A percentile compares a stretch with the other conserved stretches of the same genome.
Evolutionary conservation across 2,797 vertebrate genomes (phyloP).

Genomic region (Melanotaenia maccullochi): DNA sequence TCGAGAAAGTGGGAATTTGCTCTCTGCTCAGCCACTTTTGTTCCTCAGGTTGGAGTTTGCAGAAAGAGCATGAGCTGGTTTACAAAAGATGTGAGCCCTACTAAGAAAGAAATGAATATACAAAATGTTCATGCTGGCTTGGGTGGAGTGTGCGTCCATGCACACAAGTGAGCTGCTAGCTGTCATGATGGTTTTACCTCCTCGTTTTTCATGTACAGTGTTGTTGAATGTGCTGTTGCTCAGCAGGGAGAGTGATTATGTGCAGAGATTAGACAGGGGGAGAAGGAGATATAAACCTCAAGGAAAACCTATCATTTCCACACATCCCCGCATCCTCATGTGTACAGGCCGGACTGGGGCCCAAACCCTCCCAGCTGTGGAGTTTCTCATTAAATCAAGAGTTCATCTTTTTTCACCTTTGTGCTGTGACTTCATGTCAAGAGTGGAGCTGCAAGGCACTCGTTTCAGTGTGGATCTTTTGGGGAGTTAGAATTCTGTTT

Average conservation of each 20-base stretch:
- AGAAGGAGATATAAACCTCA: conserved; percentile 53
- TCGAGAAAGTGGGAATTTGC: conserved; percentile 35
- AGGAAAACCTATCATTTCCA: conserved; percentile 59
- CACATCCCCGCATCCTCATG: conserved; percentile 58
- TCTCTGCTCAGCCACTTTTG: conserved; percentile 35
- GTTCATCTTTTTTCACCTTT: conserved; percentile 31
- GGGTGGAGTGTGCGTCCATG: conserved; percentile 40
- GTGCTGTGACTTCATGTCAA: conserved; percentile 47
- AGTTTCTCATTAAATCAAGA: conserved; percentile 54
- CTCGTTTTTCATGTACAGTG: conserved; percentile 73
- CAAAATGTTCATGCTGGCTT: conserved; percentile 30
- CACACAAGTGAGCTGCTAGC: conserved; percentile 68
- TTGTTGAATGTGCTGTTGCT: conserved; percentile 61
- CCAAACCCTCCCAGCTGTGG: conserved; percentile 43
- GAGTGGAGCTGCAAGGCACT: conserved; percentile 28
- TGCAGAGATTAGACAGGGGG: conserved; percentile 69
- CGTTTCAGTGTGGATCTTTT: conserved; percentile 14
- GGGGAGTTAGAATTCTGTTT: conserved; percentile 30
- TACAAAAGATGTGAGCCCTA: conserved; percentile 44
- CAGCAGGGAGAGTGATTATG: conserved; percentile 63
- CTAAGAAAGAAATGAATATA: conserved; percentile 51
- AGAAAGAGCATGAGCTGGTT: conserved; percentile 17
- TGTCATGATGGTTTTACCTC: conserved; percentile 64
- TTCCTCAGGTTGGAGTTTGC: conserved; percentile 26
- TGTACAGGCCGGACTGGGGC: conserved; percentile 48